phyloP scores from a whole-genome alignment of 2,797 vertebrate genomes.

The Microcaecilia unicolor region DNA sequence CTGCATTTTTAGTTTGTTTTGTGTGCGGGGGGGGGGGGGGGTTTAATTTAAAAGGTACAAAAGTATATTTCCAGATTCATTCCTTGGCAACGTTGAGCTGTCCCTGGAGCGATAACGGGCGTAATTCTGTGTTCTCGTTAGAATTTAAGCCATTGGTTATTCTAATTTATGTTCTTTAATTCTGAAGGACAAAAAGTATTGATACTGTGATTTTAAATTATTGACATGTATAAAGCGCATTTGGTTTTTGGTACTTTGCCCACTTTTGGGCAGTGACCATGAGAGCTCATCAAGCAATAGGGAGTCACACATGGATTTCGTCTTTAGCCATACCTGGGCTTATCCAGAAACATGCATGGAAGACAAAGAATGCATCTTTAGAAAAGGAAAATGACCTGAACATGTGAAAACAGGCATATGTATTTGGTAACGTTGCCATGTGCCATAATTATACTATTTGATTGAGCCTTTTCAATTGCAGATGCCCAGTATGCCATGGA shows the following conservation, averaged over 20 bases:
- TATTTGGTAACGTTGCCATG: slow-evolving; percentile 32
- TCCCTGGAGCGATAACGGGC: slow-evolving; percentile 26
- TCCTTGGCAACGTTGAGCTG: slow-evolving; percentile 34
- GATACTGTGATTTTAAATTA: slow-evolving; percentile 65
- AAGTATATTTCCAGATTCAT: slow-evolving; percentile 25
- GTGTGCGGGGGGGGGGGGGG: too few species aligned
- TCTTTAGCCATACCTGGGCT: slow-evolving; percentile 36
- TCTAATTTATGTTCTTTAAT: slow-evolving; percentile 43
- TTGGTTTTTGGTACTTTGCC: slow-evolving; percentile 50
- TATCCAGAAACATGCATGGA: slow-evolving; percentile 21
- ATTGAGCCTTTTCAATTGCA: slow-evolving; percentile 26
- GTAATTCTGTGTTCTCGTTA: slow-evolving; percentile 17
- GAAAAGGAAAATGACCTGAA: slow-evolving; percentile 21
- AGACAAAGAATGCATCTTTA: slow-evolving; percentile 6
- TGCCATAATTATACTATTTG: slow-evolving; percentile 25
- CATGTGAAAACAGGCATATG: too few species aligned
- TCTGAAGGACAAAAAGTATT: slow-evolving; percentile 54
- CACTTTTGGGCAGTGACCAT: slow-evolving; percentile 37
- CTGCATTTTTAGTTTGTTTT: not conserved
- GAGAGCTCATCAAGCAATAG: slow-evolving; percentile 15
- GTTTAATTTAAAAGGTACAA: slow-evolving; percentile 35
- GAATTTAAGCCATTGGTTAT: slow-evolving; percentile 40
- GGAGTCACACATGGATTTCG: slow-evolving; percentile 25
- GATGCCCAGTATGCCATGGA: slow-evolving; percentile 59
- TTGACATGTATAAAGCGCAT: slow-evolving; percentile 45